Conservation (phyloP, 2,888 invertebrate species). For the Serripes groenlandicus region DNA sequence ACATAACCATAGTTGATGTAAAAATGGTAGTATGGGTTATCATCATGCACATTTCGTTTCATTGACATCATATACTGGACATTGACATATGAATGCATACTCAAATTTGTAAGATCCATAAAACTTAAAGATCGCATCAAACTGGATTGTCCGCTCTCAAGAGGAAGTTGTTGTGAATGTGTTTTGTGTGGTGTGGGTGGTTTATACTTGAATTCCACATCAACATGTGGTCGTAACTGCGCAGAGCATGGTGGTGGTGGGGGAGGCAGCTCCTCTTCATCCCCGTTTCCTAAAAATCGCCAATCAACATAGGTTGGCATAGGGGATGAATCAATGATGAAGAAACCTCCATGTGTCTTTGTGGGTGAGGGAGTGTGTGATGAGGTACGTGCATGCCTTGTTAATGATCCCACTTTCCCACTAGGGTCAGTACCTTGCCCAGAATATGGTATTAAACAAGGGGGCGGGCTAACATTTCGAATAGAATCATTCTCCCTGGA, state of each 20-base stretch:
- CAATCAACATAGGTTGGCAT: background rate
- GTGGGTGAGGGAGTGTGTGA: background rate
- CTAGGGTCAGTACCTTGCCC: slow-evolving; percentile 17
- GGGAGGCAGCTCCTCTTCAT: slow-evolving; percentile 30
- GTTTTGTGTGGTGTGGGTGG: slow-evolving; percentile 4
- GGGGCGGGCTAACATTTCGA: background rate
- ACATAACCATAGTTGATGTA: slow-evolving; percentile 62
- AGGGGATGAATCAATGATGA: background rate
- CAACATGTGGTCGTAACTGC: slow-evolving; percentile 34
- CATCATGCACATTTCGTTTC: slow-evolving; percentile 49
- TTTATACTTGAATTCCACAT: slow-evolving; percentile 35
- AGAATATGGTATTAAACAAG: background rate
- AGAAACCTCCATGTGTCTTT: slow-evolving; percentile 2
- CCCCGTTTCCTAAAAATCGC: background rate
- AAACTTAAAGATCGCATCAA: slow-evolving; percentile 47
- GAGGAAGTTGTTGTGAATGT: background rate
- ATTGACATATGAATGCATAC: slow-evolving; percentile 53
- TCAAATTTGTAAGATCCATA: slow-evolving; percentile 23
- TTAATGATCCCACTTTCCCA: background rate
- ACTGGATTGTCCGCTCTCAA: slow-evolving; percentile 7
- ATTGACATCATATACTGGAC: slow-evolving; percentile 37
- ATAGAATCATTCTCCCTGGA: background rate
- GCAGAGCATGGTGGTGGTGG: slow-evolving; percentile 44
- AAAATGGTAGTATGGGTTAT: slow-evolving; percentile 56
- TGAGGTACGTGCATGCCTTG: background rate